phyloP scores from a whole-genome alignment of 2,113 vertebrate species.

The Halichoerus grypus region DNA sequence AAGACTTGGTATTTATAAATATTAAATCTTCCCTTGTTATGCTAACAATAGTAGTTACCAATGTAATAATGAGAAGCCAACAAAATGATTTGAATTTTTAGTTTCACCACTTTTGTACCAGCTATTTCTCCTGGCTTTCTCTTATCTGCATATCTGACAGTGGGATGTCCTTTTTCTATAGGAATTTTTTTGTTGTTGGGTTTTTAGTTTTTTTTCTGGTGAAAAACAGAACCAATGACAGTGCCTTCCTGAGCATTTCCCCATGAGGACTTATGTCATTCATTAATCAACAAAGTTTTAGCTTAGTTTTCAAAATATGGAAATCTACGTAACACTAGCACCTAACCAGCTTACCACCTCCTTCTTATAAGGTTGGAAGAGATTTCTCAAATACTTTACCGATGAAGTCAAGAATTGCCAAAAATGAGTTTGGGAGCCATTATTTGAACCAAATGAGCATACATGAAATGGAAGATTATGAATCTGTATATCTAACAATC shows the following conservation, averaged over 20 bases:
- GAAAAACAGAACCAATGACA: background rate
- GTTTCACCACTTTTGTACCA: background rate
- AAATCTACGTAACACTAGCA: background rate
- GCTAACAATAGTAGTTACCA: background rate
- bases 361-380: background rate
- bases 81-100: background rate
- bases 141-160: background rate
- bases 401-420: slow-evolving; percentile 2
- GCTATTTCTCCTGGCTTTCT: background rate
- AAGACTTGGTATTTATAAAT: background rate
- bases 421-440: background rate
- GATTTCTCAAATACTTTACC: background rate
- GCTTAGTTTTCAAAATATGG: slow-evolving; percentile 6
- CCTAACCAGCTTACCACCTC: background rate
- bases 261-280: background rate
- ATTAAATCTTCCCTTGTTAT: background rate
- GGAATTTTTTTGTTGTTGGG: background rate
- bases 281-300: background rate
- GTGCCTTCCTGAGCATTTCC: background rate
- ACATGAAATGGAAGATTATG: background rate
- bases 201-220: background rate
- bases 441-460: background rate
- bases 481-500: background rate
- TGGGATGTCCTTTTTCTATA: background rate
- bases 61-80: background rate